A percentile compares a stretch with the other conserved stretches of the same genome.
Conservation (phyloP, 2,113 vertebrate genomes). For the Spea bombifrons region DNA sequence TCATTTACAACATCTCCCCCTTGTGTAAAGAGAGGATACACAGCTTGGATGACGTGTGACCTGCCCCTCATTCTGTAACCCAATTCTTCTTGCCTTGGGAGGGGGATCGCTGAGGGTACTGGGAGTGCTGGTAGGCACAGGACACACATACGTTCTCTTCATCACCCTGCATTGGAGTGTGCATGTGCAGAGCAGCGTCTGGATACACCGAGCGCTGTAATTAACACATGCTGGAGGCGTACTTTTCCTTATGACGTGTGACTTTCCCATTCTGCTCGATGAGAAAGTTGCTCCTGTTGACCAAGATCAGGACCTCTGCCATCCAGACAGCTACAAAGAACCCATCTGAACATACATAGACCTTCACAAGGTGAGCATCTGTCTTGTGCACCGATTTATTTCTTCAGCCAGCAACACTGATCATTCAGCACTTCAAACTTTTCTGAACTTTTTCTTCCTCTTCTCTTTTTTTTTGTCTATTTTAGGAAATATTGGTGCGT, state of each 20-base stretch:
- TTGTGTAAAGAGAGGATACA: not conserved
- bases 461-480: not conserved
- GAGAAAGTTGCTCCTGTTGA: conserved; percentile 66
- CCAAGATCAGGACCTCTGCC: conserved; percentile 68
- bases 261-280: conserved; percentile 68
- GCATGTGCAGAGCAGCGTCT: conserved; percentile 39
- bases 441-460: conserved; percentile 8
- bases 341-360: conserved; percentile 55
- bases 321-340: conserved; percentile 65
- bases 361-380: conserved; percentile 66
- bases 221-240: conserved; percentile 69
- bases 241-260: conserved; percentile 70
- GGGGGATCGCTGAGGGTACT: conserved; percentile 20
- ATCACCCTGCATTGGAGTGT: conserved; percentile 13
- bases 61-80: conserved; percentile 5
- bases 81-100: not conserved
- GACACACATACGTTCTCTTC: conserved; percentile 29
- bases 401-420: not conserved
- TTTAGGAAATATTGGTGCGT: not conserved
- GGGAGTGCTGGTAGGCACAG: conserved; percentile 27
- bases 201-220: conserved; percentile 65
- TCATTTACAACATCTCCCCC: conserved; percentile 9
- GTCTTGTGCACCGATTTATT: not conserved
- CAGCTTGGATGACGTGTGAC: not conserved
- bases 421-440: not conserved